phyloP scores from a whole-genome alignment of 1,140 invertebrate species.

The Gryon sp. region DNA sequence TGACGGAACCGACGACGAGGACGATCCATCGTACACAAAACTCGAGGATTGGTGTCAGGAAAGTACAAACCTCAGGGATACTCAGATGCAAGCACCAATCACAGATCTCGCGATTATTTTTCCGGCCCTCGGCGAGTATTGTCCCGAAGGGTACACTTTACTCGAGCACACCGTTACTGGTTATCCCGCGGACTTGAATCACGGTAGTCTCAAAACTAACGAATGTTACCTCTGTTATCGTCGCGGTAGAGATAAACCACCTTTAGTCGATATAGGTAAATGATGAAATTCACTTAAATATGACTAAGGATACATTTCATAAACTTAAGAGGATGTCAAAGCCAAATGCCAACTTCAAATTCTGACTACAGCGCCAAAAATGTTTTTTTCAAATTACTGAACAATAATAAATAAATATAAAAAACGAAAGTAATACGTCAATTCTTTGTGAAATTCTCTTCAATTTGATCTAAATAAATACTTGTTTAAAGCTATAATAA shows the following conservation, averaged over 20 bases:
- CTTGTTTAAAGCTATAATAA: no score
- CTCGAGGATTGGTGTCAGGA: conserved; percentile 89
- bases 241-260: conserved; percentile 95
- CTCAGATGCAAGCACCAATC: conserved; percentile 90
- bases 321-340: no score
- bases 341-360: no score
- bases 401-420: no score
- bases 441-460: no score
- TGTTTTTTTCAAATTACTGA: no score
- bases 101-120: conserved; percentile 97
- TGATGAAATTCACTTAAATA: no score
- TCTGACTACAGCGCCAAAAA: no score
- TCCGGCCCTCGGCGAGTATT: conserved; percentile 90
- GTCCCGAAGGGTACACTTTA: conserved; percentile 89
- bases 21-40: conserved; percentile 79
- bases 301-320: not conserved
- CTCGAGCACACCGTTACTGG: conserved; percentile 93
- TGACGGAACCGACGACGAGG: conserved; percentile 67
- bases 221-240: conserved; percentile 96
- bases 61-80: conserved; percentile 88
- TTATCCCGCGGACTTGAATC: conserved; percentile 95
- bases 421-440: no score
- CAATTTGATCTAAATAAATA: no score
- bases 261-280: conserved; percentile 97
- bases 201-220: conserved; percentile 95